Percentiles rank a stretch among this genome's conserved stretches.
Evolutionary conservation across 2,113 vertebrate species (phyloP).

Genomic region (Pandion haliaetus): DNA sequence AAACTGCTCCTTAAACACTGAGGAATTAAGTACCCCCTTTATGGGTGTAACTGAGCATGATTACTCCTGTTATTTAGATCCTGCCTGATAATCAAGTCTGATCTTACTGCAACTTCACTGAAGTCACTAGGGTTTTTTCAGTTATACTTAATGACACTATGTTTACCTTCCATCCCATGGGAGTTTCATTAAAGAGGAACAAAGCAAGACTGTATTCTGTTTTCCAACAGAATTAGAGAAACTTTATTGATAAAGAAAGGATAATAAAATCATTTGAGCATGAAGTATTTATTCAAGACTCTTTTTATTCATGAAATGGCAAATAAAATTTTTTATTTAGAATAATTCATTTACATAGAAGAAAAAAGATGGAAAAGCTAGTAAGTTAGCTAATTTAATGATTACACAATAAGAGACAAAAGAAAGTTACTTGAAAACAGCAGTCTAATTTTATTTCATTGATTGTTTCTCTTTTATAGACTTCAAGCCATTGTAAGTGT

Average conservation of each 20-base stretch:
- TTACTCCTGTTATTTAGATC: neutral
- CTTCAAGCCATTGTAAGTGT: neutral
- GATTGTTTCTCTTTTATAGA: neutral
- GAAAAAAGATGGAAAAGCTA: neutral
- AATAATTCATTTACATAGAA: neutral
- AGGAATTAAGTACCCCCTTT: neutral
- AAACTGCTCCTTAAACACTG: neutral
- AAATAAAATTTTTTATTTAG: neutral
- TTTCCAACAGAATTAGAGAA: neutral
- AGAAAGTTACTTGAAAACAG: neutral
- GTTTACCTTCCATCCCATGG: neutral
- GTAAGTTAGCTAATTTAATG: neutral
- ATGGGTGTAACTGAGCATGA: neutral
- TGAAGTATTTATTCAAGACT: neutral
- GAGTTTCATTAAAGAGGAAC: neutral
- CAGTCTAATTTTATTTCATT: neutral
- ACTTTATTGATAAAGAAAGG: neutral
- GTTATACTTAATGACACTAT: neutral
- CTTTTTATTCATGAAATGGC: neutral
- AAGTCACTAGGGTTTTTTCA: neutral
- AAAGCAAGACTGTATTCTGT: neutral
- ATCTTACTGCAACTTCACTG: neutral
- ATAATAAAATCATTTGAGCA: neutral
- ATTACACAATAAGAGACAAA: neutral
- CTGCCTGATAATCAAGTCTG: neutral